These are phyloP conservation scores for Poeciliopsis occidentalis DNA, from an alignment of 2,113 vertebrate genomes.

Conservation along the genomic window DNA sequence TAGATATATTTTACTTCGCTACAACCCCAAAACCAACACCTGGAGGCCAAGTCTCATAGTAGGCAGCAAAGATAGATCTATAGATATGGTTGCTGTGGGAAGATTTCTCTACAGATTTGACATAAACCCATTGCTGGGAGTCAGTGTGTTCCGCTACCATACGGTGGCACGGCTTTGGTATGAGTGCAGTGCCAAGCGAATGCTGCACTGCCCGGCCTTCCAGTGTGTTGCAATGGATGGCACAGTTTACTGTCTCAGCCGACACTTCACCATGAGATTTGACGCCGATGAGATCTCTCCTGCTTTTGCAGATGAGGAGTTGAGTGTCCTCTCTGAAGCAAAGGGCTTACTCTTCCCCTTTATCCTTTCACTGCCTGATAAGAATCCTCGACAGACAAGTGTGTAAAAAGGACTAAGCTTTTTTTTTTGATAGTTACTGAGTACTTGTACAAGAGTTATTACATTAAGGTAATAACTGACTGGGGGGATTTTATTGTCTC, in stretches of 20 bases:
- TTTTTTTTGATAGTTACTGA: conserved; percentile 42
- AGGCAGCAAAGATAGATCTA: conserved; percentile 80
- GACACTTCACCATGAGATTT: conserved; percentile 82
- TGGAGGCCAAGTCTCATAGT: conserved; percentile 80
- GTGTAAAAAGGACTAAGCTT: conserved; percentile 73
- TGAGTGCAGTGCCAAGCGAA: conserved; percentile 78
- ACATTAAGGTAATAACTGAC: conserved; percentile 40
- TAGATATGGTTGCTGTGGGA: conserved; percentile 80
- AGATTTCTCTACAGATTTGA: conserved; percentile 92
- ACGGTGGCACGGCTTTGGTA: conserved; percentile 88
- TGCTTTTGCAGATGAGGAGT: conserved; percentile 80
- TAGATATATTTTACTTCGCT: conserved; percentile 85
- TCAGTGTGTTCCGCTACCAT: conserved; percentile 88
- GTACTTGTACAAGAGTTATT: conserved; percentile 14
- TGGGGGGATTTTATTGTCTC: conserved; percentile 23
- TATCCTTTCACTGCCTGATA: conserved; percentile 81
- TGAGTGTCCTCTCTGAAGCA: conserved; percentile 79
- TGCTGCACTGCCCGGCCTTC: conserved; percentile 75
- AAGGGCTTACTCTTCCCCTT: conserved; percentile 85
- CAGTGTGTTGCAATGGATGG: conserved; percentile 80
- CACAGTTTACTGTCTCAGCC: conserved; percentile 85
- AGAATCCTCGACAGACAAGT: conserved; percentile 67
- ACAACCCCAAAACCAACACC: conserved; percentile 73
- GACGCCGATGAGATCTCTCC: conserved; percentile 86
- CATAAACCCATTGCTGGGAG: conserved; percentile 79